Conservation (phyloP, 2,797 vertebrate species). For the Chrysolophus pictus region DNA sequence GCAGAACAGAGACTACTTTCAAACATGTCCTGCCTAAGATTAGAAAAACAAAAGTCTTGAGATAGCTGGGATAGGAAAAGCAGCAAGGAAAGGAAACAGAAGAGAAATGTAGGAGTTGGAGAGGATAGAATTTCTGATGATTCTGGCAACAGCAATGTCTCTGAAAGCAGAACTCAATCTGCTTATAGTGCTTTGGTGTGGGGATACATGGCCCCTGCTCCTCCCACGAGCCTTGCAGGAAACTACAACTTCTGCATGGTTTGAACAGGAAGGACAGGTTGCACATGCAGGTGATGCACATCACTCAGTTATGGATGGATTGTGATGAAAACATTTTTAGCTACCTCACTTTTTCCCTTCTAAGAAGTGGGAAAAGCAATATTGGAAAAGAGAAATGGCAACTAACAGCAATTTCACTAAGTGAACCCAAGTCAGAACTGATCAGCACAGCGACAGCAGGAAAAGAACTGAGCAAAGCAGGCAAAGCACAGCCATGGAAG, state of each 20-base stretch:
- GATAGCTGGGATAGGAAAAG: slow-evolving; percentile 42
- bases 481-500: neutral
- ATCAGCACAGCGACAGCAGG: neutral
- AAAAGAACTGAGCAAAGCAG: neutral
- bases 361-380: neutral
- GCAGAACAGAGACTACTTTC: slow-evolving; percentile 50
- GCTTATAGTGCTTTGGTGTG: neutral
- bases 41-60: neutral
- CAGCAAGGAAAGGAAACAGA: slow-evolving; percentile 23
- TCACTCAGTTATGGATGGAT: neutral
- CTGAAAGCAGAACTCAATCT: neutral
- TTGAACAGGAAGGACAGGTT: neutral
- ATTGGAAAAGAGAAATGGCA: neutral
- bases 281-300: neutral
- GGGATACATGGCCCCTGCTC: neutral
- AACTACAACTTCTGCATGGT: neutral
- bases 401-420: neutral
- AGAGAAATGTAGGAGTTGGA: neutral
- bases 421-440: neutral
- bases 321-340: neutral
- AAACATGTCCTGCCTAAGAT: slow-evolving; percentile 5
- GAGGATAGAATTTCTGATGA: slow-evolving; percentile 40
- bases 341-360: neutral
- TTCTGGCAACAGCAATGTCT: slow-evolving; percentile 7
- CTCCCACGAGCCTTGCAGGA: neutral